phyloP scores from a whole-genome alignment of 30 jellyfish, hydroid and myxozoan genomes.

The Turritopsis dohrnii region DNA sequence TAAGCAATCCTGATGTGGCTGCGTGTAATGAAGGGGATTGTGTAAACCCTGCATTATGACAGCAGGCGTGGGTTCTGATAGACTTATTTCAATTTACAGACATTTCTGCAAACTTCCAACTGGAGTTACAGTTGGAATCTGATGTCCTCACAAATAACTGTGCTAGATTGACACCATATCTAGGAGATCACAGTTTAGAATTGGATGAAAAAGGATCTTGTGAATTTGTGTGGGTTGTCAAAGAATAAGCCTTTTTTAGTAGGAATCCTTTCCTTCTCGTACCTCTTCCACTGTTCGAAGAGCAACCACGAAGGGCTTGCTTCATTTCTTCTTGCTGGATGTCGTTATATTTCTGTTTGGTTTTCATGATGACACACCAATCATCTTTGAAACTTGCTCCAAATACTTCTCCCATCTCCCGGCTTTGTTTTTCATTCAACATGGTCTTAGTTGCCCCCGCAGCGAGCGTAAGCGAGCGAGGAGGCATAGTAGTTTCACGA shows the following conservation, averaged over 20 bases:
- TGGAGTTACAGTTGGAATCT: neutral
- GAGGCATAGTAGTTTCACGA: too few relatives aligned
- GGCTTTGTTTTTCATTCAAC: neutral
- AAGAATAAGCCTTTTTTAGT: neutral
- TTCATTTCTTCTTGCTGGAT: neutral
- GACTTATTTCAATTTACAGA: neutral
- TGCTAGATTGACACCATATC: neutral
- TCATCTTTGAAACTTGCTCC: conserved; percentile 9
- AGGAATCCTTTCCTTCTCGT: neutral
- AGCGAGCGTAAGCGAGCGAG: too few relatives aligned
- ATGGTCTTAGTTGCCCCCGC: too few relatives aligned
- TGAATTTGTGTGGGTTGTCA: neutral
- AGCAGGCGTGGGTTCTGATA: neutral
- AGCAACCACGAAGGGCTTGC: neutral
- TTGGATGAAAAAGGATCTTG: neutral
- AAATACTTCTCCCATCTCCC: conserved; percentile 11
- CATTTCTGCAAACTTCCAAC: neutral
- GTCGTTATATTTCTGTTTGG: neutral
- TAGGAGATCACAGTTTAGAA: neutral
- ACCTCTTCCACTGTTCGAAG: conserved; percentile 2
- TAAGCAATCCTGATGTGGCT: neutral
- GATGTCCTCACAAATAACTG: neutral
- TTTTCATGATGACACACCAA: neutral
- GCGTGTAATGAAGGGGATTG: neutral
- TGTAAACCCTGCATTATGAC: neutral